Evolutionary conservation across 2,113 vertebrate genomes (phyloP), one percentile per base, ranked within the genome.

Genomic region (Origma solitaria): DNA sequence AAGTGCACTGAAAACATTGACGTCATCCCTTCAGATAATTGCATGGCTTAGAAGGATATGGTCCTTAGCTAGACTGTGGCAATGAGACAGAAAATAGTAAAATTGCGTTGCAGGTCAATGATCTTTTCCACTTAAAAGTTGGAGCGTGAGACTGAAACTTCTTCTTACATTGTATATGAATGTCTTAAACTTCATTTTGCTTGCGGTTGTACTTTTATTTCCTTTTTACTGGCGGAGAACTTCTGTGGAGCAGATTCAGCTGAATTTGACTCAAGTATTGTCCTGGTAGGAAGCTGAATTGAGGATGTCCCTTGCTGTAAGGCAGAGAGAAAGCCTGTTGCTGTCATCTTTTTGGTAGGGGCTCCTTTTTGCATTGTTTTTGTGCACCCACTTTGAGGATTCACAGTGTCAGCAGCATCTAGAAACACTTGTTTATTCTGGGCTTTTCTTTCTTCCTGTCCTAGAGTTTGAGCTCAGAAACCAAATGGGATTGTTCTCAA

Each of bases 401-500:
- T 16, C 12, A 6, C 18, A 27, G 22, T 23, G n/a, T 76, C 31
- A 85, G 58, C 80, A 68, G 68, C 42, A 72, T 71, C 85, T 86
- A 94, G 75, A 58, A 86, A 56, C 3, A 5, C 28, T 65, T 42
- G 27, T 21, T 64, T 91, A 79, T 88, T 77, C 64, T 66, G 64
- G 60, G 40, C 33, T 38, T 69, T 83, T 27, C 45, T 93, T 92
- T 88, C 90, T 96, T 86, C 92, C 58, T 70, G 57, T 94, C 81
- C 54, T 19, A 78, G 45, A 89, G 95, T 38, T 91, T 96, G 21
- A 98, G 97, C 61, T 98, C 96, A 21, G 98, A 96, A 94, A 97
- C 97, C 44, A 98, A 96, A 76, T 97, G 97, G 65, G 97, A 97
- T 97, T 98, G 97, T 83, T 99, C 98, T 69, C n/a, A n/a, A 96